Evolutionary conservation across 2,113 vertebrate species (phyloP), one percentile per base, ranked within the genome.

Genomic region (Ciconia maguari): DNA sequence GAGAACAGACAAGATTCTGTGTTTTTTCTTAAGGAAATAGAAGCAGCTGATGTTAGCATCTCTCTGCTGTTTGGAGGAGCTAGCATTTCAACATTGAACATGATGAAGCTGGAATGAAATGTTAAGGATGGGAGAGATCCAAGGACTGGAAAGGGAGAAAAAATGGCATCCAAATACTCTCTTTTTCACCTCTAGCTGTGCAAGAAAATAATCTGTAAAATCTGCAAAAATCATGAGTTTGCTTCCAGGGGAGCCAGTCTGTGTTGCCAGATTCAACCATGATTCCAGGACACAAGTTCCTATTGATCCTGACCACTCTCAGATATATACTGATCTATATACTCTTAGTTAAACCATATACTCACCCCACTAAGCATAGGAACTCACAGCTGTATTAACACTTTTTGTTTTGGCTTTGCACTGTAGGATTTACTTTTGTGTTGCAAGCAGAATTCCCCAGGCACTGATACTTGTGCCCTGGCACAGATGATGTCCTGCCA

Each of bases 401-500:
- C 36, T 69, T 91, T 54, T 32, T 87, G 26, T 30, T 60, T 94
- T 71, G 89, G 58, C 84, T 83, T 88, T 82, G 36, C 32, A 54
- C 79, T 78, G n/a, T 58, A 87, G 82, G 26, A 46, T 75, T 93
- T 58, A 60, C 62, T 79, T 70, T 57, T 82, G 16, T 91, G 57
- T 89, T 94, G 92, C 93, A 91, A 92, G n/a, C 79, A 80, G 90
- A 87, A 60, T 79, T 90, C 78, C 79, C 85, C 69, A 81, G 95
- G 85, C 88, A 62, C 74, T 70, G 71, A 41, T 34, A 54, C 60
- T 84, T 78, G 82, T 78, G 58, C 93, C 75, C 82, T 93, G 81
- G 86, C 94, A 92, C 81, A 92, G 92, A 89, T 96, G 83, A 87
- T 97, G 91, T 95, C 93, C 95, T 96, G 93, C 96, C 96, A 97